Base-by-base conservation (phyloP, 2,888 invertebrate genomes). In the Leuctra nigra region DNA sequence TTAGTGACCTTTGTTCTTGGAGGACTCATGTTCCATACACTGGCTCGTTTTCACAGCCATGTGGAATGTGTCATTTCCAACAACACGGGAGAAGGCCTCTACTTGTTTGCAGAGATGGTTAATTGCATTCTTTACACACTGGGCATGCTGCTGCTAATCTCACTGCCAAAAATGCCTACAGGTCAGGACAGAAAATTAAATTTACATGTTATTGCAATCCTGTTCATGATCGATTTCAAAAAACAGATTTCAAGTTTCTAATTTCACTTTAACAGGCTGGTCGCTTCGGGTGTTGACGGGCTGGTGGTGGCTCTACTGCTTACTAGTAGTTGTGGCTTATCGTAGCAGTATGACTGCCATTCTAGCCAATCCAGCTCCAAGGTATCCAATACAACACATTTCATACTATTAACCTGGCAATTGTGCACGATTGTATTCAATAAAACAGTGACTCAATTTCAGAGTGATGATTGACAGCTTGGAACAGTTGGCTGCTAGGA, bases 291-390 rank as follows among this genome's bases (percentile, higher is more conserved):
- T 91, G 24, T 74, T 91, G 13, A 89, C 90, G 1, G 91, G 91
- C 0, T 91, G 89, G 84, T 91, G 90, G 72, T 91, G 90, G 90
- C 70, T 91, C 1, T 92, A 90, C 68, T 87, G 87, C 66, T 82
- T 90, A 59, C 74, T 91, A 2, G 77, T 91, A 4, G 86, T 86
- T 0, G 87, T 89, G 0, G 81, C 86, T 0, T 92, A 92, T 68
- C 74, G 86, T 66, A 91, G 91, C 0, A 90, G 89, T 64, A 84
- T 91, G 80, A 91, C 90, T 0, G 90, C 91, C 0, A 87, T 88
- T 54, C 73, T 91, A 47, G 87, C 91, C 0, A 86, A 85, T 69
- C 90, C 91, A 23, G 77, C 82, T 0, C 83, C 85, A 11, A 80
- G 79, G 84, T 83, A 70, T 66, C n/a, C 38, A 4, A n/a, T 38